Percentiles rank a stretch among this genome's conserved stretches.
phyloP scores from a whole-genome alignment of 2,888 invertebrate genomes.

The Trichogramma dendrolimi region DNA sequence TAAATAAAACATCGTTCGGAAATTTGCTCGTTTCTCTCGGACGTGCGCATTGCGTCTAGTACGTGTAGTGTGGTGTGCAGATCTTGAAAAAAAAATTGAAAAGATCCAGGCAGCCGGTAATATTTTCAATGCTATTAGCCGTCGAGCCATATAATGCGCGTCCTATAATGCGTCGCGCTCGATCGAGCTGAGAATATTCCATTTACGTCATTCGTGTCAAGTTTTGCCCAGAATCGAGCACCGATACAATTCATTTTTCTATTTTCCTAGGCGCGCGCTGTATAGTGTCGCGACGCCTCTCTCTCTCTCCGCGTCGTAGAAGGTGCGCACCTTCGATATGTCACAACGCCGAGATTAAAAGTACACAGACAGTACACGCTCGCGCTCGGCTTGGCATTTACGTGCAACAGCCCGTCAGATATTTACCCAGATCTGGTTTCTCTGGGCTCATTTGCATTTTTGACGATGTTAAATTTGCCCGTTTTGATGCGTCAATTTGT shows the following conservation, averaged over 20 bases:
- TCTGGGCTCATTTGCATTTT: slow-evolving; percentile 25
- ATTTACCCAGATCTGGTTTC: slow-evolving; percentile 14
- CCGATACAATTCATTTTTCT: too few relatives aligned
- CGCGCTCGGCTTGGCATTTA: not conserved
- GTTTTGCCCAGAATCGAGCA: not conserved
- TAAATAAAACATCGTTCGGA: too few relatives aligned
- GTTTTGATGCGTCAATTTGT: slow-evolving; percentile 8
- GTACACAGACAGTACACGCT: not conserved
- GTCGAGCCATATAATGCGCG: slow-evolving; percentile 5
- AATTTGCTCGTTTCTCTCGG: too few relatives aligned
- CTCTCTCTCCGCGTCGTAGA: not conserved
- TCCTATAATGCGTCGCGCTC: not conserved
- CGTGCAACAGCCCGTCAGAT: too few relatives aligned
- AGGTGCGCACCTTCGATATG: not conserved
- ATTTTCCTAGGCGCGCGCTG: not conserved
- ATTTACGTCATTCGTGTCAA: slow-evolving; percentile 14
- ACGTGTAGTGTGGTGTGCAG: too few relatives aligned
- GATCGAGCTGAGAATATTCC: not conserved
- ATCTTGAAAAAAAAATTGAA: not conserved
- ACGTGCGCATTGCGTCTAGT: too few relatives aligned
- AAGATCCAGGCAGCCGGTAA: not conserved
- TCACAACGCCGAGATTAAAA: too few relatives aligned
- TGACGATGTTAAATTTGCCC: slow-evolving; percentile 1
- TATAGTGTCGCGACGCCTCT: not conserved
- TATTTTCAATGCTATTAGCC: too few relatives aligned